These are phyloP conservation scores for Chydorus sphaericus DNA, from an alignment of 2,888 invertebrate genomes.

Conservation along the genomic window DNA sequence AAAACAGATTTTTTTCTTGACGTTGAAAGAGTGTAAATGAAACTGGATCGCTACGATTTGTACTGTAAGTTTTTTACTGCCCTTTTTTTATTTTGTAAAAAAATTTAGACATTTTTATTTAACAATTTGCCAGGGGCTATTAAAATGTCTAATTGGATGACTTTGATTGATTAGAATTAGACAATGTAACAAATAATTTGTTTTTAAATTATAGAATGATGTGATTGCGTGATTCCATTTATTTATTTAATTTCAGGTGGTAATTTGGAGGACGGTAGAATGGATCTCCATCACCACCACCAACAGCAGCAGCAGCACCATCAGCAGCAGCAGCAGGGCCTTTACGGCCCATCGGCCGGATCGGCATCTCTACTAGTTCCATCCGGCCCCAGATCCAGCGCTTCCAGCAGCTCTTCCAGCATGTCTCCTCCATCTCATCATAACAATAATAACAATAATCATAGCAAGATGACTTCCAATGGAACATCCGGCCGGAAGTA, in stretches of 20 bases:
- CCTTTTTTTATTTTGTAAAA: background rate
- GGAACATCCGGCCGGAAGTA: constrained; percentile 53
- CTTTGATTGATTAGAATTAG: no score
- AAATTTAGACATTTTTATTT: background rate
- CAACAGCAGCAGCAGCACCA: background rate
- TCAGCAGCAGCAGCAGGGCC: background rate
- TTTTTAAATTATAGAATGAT: no score
- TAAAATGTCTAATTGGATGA: no score
- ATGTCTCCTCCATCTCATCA: constrained; percentile 35
- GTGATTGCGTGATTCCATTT: no score
- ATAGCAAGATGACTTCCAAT: constrained; percentile 31
- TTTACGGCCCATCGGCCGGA: background rate
- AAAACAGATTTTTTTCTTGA: background rate
- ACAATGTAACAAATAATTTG: no score
- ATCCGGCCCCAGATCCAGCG: constrained; percentile 5
- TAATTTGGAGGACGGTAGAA: background rate
- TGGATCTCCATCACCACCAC: background rate
- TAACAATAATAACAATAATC: no score
- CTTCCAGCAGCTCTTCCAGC: constrained; percentile 33
- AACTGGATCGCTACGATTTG: constrained; percentile 1
- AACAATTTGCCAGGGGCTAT: no score
- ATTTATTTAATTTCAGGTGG: background rate
- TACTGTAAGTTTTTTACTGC: background rate
- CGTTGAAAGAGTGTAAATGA: background rate
- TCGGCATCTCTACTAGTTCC: background rate